Evolutionary conservation across 2,888 invertebrate genomes (phyloP), one percentile per base, ranked within the genome.

Genomic region (Patella caerulea): DNA sequence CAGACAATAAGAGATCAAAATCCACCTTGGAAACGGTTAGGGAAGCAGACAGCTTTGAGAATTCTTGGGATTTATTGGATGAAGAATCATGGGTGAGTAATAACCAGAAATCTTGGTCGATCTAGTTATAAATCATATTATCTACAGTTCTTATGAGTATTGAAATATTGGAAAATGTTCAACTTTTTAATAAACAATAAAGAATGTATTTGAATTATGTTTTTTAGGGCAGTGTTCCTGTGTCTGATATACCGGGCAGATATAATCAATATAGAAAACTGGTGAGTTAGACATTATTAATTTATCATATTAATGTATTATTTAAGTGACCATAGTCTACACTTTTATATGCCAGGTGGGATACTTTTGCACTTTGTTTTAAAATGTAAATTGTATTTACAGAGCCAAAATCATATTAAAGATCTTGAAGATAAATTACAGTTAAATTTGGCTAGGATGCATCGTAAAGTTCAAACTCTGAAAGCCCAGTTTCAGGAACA

Each of bases 401-500:
- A 89, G 89, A 85, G 84, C 55, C 72, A 79, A 59, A 71, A 81
- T 34, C 84, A 82, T 73, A 59, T 90, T 53, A 79, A 81, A 2
- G 90, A 89, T 34, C 76, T 89, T n/a, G 87, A 89, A 72, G 89
- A 89, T 45, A 85, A 88, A 79, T 72, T 89, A 19, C 83, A 86
- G 65, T 82, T 86, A 71, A 89, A 86, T 15, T 80, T 87, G 65
- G 86, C 87, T 17, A 89, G 88, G 75, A 91, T 90, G 7, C 84
- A 87, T 76, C 81, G 88, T 24, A 90, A 91, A 79, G 89, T 91
- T 54, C 82, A 88, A 71, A 89, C 89, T 2, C 85, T 91, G 54
- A 91, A 91, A 78, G 84, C 86, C n/a, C 91, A 91, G 86, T 91
- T 91, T 82, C 88, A 88, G 76, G 91, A 91, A 79, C 91, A 91